A percentile compares a stretch with the other conserved stretches of the same genome.
Evolutionary conservation across 2,888 invertebrate genomes (phyloP).

Genomic region (Crossocerus cetratus): DNA sequence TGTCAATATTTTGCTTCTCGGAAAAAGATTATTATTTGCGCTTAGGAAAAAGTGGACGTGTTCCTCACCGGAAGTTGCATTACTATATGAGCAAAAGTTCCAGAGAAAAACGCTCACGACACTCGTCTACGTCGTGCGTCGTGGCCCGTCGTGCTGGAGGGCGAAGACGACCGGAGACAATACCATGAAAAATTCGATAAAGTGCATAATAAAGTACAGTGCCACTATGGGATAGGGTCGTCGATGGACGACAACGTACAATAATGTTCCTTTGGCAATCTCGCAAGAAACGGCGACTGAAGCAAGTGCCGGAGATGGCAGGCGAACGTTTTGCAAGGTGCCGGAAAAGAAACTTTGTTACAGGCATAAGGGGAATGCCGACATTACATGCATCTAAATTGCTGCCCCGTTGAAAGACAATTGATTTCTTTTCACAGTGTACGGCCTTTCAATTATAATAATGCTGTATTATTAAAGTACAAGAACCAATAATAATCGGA

Average conservation of each 20-base stretch:
- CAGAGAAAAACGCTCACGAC: no score
- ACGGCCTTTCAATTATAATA: no score
- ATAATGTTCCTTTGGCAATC: slow-evolving; percentile 58
- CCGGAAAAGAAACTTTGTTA: slow-evolving; percentile 22
- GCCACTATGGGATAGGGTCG: slow-evolving; percentile 29
- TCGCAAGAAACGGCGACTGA: slow-evolving; percentile 32
- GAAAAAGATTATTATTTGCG: no score
- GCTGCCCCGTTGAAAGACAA: no score
- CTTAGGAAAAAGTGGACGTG: no score
- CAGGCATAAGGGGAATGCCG: slow-evolving; percentile 13
- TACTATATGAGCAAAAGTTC: no score
- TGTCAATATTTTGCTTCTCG: no score
- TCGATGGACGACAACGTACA: slow-evolving; percentile 56
- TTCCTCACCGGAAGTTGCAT: no score
- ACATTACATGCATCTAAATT: no score
- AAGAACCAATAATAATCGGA: no score
- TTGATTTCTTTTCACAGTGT: no score
- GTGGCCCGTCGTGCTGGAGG: slow-evolving; percentile 10
- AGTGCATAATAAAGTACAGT: slow-evolving; percentile 54
- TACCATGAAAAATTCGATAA: slow-evolving; percentile 51
- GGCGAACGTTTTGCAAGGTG: slow-evolving; percentile 27
- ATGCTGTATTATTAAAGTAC: no score
- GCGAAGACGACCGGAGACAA: slow-evolving; percentile 13
- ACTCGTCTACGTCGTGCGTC: not conserved
- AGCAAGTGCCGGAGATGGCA: slow-evolving; percentile 49